phyloP scores from a whole-genome alignment of 1,140 invertebrate species.

The Bombus huntii region DNA sequence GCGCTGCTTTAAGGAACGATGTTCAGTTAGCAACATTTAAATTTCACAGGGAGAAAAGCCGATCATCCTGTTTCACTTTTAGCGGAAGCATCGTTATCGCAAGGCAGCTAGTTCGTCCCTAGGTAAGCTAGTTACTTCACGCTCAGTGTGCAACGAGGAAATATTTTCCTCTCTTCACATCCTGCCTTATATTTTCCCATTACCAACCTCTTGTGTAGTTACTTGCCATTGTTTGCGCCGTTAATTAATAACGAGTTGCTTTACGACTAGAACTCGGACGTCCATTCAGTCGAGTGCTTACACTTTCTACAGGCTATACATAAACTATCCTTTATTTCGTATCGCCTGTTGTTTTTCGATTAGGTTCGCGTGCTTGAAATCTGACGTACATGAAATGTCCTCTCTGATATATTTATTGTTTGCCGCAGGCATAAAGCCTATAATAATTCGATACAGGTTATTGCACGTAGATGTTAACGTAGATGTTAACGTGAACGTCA shows the following conservation, averaged over 20 bases:
- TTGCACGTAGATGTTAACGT: neutral
- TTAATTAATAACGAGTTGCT: constrained; percentile 34
- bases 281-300: neutral
- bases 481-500: neutral
- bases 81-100: constrained; percentile 26
- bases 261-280: no score
- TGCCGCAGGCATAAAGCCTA: neutral
- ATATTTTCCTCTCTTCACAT: neutral
- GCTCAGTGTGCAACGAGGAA: neutral
- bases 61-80: neutral
- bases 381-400: neutral
- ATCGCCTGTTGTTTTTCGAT: neutral
- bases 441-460: neutral
- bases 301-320: neutral
- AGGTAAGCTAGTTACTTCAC: constrained; percentile 18
- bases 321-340: neutral
- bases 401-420: neutral
- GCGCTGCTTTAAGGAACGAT: neutral
- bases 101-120: neutral
- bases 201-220: constrained; percentile 14
- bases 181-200: constrained; percentile 1
- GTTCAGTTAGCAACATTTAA: constrained; percentile 30
- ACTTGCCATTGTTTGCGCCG: constrained; percentile 15
- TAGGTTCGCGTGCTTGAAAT: neutral
- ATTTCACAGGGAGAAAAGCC: constrained; percentile 5